Percentiles rank a stretch among this genome's conserved stretches.
Evolutionary conservation across 2,113 vertebrate genomes (phyloP).

Genomic region (Anoura caudifer): DNA sequence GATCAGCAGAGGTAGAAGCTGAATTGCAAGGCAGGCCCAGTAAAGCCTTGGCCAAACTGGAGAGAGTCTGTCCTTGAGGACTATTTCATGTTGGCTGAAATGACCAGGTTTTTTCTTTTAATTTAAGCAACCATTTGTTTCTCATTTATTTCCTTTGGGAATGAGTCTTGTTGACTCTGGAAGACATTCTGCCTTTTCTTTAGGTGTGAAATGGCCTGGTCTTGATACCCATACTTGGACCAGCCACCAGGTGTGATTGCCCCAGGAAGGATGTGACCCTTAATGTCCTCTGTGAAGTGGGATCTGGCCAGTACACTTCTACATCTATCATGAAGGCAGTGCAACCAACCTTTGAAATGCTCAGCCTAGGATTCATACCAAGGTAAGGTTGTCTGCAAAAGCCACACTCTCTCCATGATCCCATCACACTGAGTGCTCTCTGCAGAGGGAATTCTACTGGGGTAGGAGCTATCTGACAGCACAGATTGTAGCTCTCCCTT

Average conservation of each 20-base stretch:
- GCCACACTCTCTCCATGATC: rapidly evolving
- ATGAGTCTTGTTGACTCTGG: background rate
- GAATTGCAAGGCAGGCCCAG: background rate
- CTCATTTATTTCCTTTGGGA: slow-evolving; percentile 26
- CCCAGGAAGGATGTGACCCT: background rate
- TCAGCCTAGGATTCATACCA: background rate
- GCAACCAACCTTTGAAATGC: background rate
- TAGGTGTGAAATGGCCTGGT: background rate
- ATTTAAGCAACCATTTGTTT: slow-evolving; percentile 31
- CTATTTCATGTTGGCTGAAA: rapidly evolving
- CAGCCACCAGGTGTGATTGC: background rate
- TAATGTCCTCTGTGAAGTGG: background rate
- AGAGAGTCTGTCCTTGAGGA: background rate
- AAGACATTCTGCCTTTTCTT: slow-evolving; percentile 2
- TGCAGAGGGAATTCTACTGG: background rate
- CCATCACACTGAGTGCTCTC: background rate
- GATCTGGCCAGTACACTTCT: background rate
- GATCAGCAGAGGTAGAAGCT: background rate
- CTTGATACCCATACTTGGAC: background rate
- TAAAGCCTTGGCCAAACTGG: background rate
- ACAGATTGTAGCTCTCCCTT: background rate
- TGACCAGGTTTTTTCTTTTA: no score
- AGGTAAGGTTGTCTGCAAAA: background rate
- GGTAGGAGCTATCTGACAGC: background rate
- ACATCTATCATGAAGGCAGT: background rate